Evolutionary conservation across 2,113 vertebrate genomes (phyloP).

Genomic region (Chionodraco myersi): DNA sequence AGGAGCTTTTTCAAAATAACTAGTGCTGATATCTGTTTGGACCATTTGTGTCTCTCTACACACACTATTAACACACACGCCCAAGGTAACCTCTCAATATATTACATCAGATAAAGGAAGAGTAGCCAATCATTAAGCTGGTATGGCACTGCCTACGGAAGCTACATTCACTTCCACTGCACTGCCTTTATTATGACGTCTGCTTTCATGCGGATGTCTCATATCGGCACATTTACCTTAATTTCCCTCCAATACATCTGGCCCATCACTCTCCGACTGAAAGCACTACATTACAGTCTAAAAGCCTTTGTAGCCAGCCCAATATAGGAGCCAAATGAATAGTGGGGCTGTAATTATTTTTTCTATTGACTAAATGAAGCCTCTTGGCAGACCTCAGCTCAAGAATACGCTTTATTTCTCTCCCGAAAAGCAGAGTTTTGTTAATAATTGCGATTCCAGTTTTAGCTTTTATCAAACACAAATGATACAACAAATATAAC

Average conservation of each 20-base stretch:
- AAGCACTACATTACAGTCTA: constrained; percentile 71
- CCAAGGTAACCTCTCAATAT: constrained; percentile 39
- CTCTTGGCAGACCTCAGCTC: constrained; percentile 55
- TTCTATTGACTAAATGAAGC: constrained; percentile 80
- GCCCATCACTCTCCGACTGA: constrained; percentile 68
- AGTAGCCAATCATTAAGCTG: constrained; percentile 59
- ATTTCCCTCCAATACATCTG: constrained; percentile 68
- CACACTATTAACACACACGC: constrained; percentile 25
- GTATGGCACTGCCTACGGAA: constrained; percentile 35
- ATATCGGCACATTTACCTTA: constrained; percentile 73
- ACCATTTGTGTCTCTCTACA: constrained; percentile 42
- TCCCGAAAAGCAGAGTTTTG: constrained; percentile 62
- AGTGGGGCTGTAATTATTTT: constrained; percentile 80
- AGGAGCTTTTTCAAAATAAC: constrained; percentile 35
- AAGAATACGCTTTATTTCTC: constrained; percentile 44
- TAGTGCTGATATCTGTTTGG: constrained; percentile 30
- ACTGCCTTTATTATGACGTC: constrained; percentile 63
- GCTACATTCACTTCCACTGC: constrained; percentile 66
- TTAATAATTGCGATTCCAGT: constrained; percentile 66
- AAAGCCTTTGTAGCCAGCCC: constrained; percentile 77
- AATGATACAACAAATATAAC: constrained; percentile 58
- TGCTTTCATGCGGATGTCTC: constrained; percentile 71
- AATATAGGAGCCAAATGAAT: constrained; percentile 76
- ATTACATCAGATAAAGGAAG: constrained; percentile 64
- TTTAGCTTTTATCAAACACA: constrained; percentile 60